Evolutionary conservation across 1,140 invertebrate genomes (phyloP).

Genomic region (Hermatobates lingyangjiaoensis): DNA sequence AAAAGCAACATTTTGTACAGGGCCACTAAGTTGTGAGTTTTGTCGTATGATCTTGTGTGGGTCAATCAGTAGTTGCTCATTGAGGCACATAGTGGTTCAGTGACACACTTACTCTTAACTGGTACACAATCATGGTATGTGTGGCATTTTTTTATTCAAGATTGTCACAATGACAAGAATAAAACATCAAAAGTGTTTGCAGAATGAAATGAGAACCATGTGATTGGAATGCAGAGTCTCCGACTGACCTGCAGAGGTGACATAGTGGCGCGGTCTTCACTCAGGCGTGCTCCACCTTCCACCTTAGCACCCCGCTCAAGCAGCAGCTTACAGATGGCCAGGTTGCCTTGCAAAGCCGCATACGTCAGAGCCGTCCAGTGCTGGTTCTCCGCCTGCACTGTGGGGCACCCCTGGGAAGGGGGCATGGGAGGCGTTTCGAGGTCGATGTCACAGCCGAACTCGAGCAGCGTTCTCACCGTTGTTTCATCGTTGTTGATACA

Average conservation of each 20-base stretch:
- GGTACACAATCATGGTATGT: no score
- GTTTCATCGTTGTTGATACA: conserved; percentile 59
- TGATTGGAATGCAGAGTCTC: conserved; percentile 3
- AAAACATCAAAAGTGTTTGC: not conserved
- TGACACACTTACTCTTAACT: no score
- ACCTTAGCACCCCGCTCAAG: conserved; percentile 63
- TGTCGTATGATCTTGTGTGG: no score
- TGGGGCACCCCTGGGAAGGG: conserved; percentile 25
- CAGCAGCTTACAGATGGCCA: conserved; percentile 37
- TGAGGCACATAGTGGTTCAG: no score
- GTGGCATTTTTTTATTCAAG: no score
- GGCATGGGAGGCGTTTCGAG: conserved; percentile 26
- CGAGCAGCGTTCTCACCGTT: conserved; percentile 35
- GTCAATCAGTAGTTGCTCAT: no score
- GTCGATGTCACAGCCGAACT: conserved; percentile 30
- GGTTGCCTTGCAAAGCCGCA: conserved; percentile 28
- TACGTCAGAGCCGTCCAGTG: conserved; percentile 46
- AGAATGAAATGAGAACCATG: no score
- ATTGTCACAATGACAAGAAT: not conserved
- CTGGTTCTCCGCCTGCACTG: conserved; percentile 41
- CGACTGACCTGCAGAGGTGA: conserved; percentile 75
- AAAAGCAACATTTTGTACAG: no score
- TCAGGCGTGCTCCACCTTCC: conserved; percentile 59
- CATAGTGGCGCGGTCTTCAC: conserved; percentile 66
- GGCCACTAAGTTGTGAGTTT: no score